Evolutionary conservation across 1,140 invertebrate species (phyloP).

Genomic region (Carcinoscorpius rotundicauda): DNA sequence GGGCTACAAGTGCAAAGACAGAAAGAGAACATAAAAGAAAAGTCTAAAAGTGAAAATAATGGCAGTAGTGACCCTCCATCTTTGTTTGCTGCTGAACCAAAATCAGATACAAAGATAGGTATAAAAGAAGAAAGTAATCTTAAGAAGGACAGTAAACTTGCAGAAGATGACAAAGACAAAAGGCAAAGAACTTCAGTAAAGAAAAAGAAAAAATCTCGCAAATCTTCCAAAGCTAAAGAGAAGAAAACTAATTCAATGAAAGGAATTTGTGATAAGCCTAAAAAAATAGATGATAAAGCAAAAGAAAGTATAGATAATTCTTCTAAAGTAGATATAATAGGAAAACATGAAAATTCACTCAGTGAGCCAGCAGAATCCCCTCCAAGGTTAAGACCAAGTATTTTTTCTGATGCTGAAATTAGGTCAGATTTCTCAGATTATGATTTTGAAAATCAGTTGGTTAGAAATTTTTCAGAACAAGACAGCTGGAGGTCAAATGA

Average conservation of each 20-base stretch:
- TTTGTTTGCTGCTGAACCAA: too few relatives aligned
- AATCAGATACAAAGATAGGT: too few relatives aligned
- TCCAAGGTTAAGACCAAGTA: conserved; percentile 12
- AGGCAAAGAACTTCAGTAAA: conserved; percentile 13
- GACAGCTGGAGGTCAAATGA: conserved; percentile 3
- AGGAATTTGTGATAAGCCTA: conserved; percentile 1
- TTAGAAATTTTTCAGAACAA: not conserved
- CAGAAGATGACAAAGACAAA: conserved; percentile 15
- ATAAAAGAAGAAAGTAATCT: conserved; percentile 9
- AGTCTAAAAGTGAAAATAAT: too few relatives aligned
- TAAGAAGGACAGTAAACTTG: conserved; percentile 11
- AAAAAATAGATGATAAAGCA: conserved; percentile 5
- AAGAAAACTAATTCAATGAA: conserved; percentile 11
- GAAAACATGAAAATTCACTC: too few relatives aligned
- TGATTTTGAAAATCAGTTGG: conserved; percentile 14
- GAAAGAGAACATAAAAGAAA: too few relatives aligned
- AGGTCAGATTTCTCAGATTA: conserved; percentile 20
- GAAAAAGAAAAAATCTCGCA: conserved; percentile 19
- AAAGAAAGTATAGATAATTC: not conserved
- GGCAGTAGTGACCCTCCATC: too few relatives aligned
- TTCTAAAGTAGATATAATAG: not conserved
- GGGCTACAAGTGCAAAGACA: too few relatives aligned
- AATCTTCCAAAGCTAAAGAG: conserved; percentile 18
- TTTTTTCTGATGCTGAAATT: conserved; percentile 16
- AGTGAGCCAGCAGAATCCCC: not conserved